These are phyloP conservation scores for Enteromius argenteus DNA, from an alignment of 2,797 vertebrate species.

Conservation along the genomic window DNA sequence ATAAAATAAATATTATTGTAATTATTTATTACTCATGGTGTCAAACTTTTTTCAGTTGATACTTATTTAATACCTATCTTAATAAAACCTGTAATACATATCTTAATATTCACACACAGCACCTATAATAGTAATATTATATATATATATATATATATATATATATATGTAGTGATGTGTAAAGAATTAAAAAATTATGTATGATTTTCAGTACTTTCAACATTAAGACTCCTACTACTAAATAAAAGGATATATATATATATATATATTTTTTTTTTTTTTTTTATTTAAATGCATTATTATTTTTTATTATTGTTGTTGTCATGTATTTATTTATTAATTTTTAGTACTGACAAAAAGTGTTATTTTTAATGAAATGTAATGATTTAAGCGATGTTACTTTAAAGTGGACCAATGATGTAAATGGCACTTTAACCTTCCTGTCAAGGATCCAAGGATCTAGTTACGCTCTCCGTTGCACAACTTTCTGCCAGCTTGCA, in stretches of 20 bases:
- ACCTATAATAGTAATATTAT: not conserved
- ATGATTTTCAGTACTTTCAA: too few species aligned
- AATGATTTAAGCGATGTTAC: not conserved
- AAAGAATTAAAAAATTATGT: too few species aligned
- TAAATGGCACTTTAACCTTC: not conserved
- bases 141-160: not conserved
- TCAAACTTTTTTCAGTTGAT: not conserved
- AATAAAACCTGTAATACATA: not conserved
- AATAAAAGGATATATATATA: too few species aligned
- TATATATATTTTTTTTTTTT: too few species aligned
- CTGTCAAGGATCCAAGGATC: not conserved
- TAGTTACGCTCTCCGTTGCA: constrained; percentile 44
- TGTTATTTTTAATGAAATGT: not conserved
- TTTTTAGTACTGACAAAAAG: not conserved
- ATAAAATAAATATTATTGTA: not conserved
- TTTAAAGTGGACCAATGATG: not conserved
- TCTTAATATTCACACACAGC: not conserved
- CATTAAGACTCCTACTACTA: too few species aligned
- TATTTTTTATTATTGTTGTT: not conserved
- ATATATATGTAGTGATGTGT: not conserved
- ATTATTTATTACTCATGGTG: not conserved
- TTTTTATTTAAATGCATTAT: too few species aligned
- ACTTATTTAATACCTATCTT: too few species aligned
- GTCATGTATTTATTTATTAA: not conserved
- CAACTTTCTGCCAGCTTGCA: constrained; percentile 48